Evolutionary conservation across 2,888 invertebrate species (phyloP).

Genomic region (Apamea sordens): DNA sequence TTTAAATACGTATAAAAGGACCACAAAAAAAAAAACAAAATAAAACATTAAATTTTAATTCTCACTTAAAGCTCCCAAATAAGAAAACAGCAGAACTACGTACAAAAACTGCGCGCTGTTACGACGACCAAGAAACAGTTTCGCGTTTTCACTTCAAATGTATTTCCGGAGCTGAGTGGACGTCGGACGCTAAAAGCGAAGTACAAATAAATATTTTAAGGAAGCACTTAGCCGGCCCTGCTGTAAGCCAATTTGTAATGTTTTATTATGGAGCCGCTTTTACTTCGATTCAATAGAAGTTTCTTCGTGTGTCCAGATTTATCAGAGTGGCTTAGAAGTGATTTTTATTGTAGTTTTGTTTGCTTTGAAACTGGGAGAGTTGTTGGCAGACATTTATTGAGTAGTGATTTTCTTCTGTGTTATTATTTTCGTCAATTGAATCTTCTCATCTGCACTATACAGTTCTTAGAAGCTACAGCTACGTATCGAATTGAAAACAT

Average conservation of each 20-base stretch:
- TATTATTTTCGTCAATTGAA: not conserved
- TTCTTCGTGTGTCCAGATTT: slow-evolving; percentile 53
- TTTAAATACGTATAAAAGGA: not conserved
- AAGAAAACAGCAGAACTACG: slow-evolving; percentile 8
- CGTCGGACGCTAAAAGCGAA: slow-evolving; percentile 75
- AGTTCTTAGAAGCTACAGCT: not conserved
- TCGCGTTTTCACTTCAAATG: slow-evolving; percentile 61
- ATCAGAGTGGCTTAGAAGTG: slow-evolving; percentile 37
- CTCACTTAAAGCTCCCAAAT: slow-evolving; percentile 5
- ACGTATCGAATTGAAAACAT: not conserved
- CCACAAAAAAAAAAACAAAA: not conserved
- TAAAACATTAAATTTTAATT: not conserved
- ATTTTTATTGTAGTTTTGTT: slow-evolving; percentile 48
- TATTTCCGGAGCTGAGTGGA: slow-evolving; percentile 72
- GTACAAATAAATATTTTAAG: slow-evolving; percentile 75
- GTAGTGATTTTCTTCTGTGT: too few relatives aligned
- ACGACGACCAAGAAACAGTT: slow-evolving; percentile 46
- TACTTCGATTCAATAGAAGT: slow-evolving; percentile 56
- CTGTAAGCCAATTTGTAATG: slow-evolving; percentile 70
- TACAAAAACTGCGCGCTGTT: slow-evolving; percentile 27
- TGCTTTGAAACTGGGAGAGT: slow-evolving; percentile 16
- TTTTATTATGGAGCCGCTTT: slow-evolving; percentile 60
- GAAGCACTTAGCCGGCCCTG: slow-evolving; percentile 70
- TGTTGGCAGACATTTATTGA: not conserved
- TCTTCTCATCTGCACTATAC: not conserved